These are phyloP conservation scores for Denticeps clupeoides DNA, from an alignment of 2,797 vertebrate genomes.

Conservation along the genomic window DNA sequence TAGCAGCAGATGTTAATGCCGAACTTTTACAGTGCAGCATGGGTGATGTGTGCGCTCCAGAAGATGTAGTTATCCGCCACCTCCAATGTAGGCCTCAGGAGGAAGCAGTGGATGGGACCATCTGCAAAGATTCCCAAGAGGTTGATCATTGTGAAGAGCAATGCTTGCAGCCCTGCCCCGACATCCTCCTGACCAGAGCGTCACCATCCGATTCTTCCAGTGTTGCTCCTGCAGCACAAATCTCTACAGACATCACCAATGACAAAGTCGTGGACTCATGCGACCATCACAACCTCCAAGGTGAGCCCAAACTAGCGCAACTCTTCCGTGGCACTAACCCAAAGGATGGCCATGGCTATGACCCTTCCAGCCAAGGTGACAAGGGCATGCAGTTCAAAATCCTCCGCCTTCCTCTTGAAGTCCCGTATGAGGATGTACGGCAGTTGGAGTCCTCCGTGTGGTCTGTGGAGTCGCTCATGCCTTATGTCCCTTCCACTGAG, in stretches of 20 bases:
- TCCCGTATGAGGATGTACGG: constrained; percentile 42
- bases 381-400: constrained; percentile 38
- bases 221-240: constrained; percentile 14
- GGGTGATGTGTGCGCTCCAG: constrained; percentile 17
- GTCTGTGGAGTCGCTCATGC: constrained; percentile 46
- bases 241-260: constrained; percentile 1
- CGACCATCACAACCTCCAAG: too few relatives aligned
- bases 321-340: neutral
- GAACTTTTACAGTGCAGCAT: constrained; percentile 38
- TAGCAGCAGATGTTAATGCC: constrained; percentile 35
- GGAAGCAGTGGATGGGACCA: neutral
- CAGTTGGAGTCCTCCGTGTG: constrained; percentile 52
- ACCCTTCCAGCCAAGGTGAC: neutral
- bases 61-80: constrained; percentile 14
- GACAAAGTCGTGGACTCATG: neutral
- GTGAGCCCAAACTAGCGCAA: neutral
- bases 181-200: constrained; percentile 37
- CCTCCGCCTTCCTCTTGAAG: constrained; percentile 45
- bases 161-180: constrained; percentile 37
- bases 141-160: constrained; percentile 13
- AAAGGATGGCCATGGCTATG: neutral
- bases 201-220: constrained; percentile 7
- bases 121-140: neutral
- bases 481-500: constrained; percentile 37
- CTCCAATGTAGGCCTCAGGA: neutral